Evolutionary conservation across 2,113 vertebrate species (phyloP), one percentile per base, ranked within the genome.

Genomic region (Lagopus leucura): DNA sequence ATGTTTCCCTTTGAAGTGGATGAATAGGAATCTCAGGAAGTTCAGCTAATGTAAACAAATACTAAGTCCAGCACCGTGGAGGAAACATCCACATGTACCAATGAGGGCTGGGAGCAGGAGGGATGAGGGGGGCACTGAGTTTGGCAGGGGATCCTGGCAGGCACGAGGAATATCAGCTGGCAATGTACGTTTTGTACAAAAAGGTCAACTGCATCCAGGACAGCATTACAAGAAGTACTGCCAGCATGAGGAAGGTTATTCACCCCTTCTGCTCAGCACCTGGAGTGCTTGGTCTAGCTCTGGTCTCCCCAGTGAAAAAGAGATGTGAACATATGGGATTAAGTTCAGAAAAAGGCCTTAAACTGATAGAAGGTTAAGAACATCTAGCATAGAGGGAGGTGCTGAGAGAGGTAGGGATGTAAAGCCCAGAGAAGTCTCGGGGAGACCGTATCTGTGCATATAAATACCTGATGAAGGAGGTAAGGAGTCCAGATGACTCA

Each of bases 221-320:
- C 27, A 54, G 52, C 52, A 54, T 54, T 54, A 54, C 27, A 9
- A 54, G 15, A 54, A 30, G 15, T 30, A 30, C 27, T 38, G 34
- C 34, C 65, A 63, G 27, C 28, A 86, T 25, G 48, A 70, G 50
- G 28, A 21, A 12, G 40, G 12, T 3, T 30, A 75, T 64, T 47
- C 18, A 74, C 36, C n/a, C 65, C 12, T 7, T 81, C 55, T 77
- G 27, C 4, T 75, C 48, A 32, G 30, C 34, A n/a, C 5, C 1
- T 2, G 0, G 5, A 40, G 30, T 13, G 2, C 7, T 71, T 52
- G 17, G 38, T 47, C 40, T 48, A 66, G 0, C 40, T 27, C 40
- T n/a, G 45, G 47, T 42, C 13, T 93, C 6, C 14, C 7, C 10
- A 19, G 24, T n/a, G 10, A 30, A 24, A 43, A 8, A 48, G 18